Evolutionary conservation across 37 sponge, comb jelly and placozoan species (phyloP).

Genomic region (Haliclona indistincta): DNA sequence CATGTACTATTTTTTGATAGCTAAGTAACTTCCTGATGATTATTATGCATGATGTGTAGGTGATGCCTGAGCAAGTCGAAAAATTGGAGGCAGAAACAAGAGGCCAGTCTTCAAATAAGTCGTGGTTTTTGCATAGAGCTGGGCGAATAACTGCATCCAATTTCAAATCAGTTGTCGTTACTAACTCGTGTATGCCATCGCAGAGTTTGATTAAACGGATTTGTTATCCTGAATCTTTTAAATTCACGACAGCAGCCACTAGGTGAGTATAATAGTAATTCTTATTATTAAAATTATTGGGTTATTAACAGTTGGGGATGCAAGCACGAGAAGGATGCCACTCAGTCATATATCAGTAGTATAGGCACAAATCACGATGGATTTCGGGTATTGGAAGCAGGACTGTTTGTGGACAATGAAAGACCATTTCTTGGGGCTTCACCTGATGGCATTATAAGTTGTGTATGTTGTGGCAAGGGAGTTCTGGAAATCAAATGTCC

Average conservation of each 20-base stretch:
- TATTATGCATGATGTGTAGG: background rate
- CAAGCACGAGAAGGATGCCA: conserved; percentile 1
- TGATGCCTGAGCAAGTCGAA: background rate
- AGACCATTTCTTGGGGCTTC: conserved; percentile 5
- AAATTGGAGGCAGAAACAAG: conserved; percentile 3
- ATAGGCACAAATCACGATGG: background rate
- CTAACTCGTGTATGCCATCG: background rate
- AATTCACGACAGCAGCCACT: background rate
- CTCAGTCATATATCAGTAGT: background rate
- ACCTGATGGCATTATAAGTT: conserved; percentile 21
- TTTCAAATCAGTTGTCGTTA: background rate
- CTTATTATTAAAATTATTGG: background rate
- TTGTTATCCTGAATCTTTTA: conserved; percentile 2
- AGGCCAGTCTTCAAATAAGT: conserved; percentile 7
- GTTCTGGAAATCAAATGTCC: conserved; percentile 32
- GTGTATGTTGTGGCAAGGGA: conserved; percentile 5
- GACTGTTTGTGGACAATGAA: conserved; percentile 13
- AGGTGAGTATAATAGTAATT: background rate
- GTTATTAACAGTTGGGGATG: conserved; percentile 19
- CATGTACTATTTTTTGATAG: too few relatives aligned
- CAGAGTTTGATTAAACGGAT: conserved; percentile 9
- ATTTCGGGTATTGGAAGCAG: background rate
- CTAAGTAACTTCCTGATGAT: background rate
- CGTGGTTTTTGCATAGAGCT: conserved; percentile 1
- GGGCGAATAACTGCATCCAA: conserved; percentile 8